Conservation (phyloP, 2,888 invertebrate genomes). For the Seira ritae region DNA sequence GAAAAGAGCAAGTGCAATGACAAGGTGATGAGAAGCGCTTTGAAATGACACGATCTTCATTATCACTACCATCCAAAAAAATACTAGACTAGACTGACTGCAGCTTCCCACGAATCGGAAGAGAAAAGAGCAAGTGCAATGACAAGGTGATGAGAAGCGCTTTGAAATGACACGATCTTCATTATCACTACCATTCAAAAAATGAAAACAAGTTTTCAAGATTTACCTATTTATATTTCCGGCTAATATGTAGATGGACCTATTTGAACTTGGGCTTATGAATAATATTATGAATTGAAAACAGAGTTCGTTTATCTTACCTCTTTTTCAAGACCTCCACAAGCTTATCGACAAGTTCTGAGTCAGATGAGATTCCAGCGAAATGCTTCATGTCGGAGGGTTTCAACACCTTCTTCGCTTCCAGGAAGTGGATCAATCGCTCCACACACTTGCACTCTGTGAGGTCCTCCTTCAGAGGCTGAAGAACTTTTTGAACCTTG, state of each 20-base stretch:
- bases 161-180: too few relatives aligned
- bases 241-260: too few relatives aligned
- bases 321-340: slow-evolving; percentile 62
- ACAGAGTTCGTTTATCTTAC: too few relatives aligned
- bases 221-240: too few relatives aligned
- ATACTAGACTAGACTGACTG: background rate
- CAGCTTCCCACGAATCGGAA: slow-evolving; percentile 41
- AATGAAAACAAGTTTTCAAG: too few relatives aligned
- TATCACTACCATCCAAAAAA: too few relatives aligned
- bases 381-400: slow-evolving; percentile 61
- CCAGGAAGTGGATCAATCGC: slow-evolving; percentile 53
- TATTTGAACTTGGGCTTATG: too few relatives aligned
- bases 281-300: too few relatives aligned
- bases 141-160: slow-evolving; percentile 31
- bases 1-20: slow-evolving; percentile 42
- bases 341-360: slow-evolving; percentile 58
- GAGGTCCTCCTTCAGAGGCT: slow-evolving; percentile 63
- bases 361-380: slow-evolving; percentile 56
- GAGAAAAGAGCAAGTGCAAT: slow-evolving; percentile 39
- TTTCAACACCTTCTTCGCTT: slow-evolving; percentile 56
- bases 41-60: too few relatives aligned
- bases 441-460: slow-evolving; percentile 66
- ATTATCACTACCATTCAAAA: too few relatives aligned
- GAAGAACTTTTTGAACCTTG: slow-evolving; percentile 64
- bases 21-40: slow-evolving; percentile 28